Evolutionary conservation across 1,140 invertebrate species (phyloP), one percentile per base, ranked within the genome.

Genomic region (Zophobas atratus): DNA sequence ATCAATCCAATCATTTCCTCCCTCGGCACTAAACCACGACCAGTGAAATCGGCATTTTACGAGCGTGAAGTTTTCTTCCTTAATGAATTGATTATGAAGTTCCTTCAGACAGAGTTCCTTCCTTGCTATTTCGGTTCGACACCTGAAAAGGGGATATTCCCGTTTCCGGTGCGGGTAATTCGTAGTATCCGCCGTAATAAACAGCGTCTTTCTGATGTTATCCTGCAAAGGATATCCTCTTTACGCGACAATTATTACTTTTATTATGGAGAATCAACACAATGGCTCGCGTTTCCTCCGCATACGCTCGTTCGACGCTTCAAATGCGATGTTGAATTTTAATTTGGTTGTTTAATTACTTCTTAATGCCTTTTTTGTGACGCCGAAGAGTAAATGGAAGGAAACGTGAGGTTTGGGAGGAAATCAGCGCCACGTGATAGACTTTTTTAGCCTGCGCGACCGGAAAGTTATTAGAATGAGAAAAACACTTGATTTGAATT

Each of bases 201-300:
- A 70, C 43, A 67, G 41, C 71, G 60, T 79, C 77, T 76, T 78
- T 78, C 51, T 76, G 77, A 78, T 78, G 77, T 76, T 81, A 79
- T 81, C 77, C 77, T 77, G 77, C 60, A 77, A 76, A 81, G 80
- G 80, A 81, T 81, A 81, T 81, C 80, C 80, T 81, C 60, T 81
- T 81, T 81, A 81, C 77, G 75, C 75, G 77, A 81, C 77, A 77
- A 81, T 81, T 81, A 81, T 81, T 79, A 76, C 75, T 79, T 80
- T 80, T 80, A 80, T 80, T 80, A 67, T 78, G 67, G 77, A 79
- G 77, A 72, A 80, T 75, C 74, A 80, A 76, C 73, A 80, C 76
- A 78, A 80, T 75, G 43, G 71, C 41, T 6, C 67, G 57, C 71
- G 67, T 53, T 63, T 79, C 71, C 73, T 79, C 70, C 60, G 60